Base-by-base conservation (phyloP, 2,888 invertebrate genomes). In the Ophioninae sp. region DNA sequence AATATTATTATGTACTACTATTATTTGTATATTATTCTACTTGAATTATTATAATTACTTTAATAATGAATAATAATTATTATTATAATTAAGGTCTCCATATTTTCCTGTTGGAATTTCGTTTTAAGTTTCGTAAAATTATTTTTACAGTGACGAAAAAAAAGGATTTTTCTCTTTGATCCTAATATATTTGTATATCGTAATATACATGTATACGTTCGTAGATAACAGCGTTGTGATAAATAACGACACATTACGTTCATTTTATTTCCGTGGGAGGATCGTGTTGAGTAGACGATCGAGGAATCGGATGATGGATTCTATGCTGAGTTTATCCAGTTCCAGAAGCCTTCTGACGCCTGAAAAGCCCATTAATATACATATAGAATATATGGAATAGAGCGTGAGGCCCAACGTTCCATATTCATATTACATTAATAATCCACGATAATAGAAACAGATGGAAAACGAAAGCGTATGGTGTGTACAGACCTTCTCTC, bases 381-480 rank as follows among this genome's bases (percentile, higher is more conserved):
- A 79, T 79, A 69, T 67, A 76, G 39, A 74, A 72, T 68, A n/a
- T 41, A 59, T 68, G 71, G 74, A 71, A 67, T 67, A 65, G 71
- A 72, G 56, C 72, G 68, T 59, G 79, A 76, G 76, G 73, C 73
- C 75, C 76, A 65, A 73, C 76, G 84, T 84, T 79, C 72, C 84
- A 82, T 84, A 84, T 84, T 84, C 84, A 84, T 84, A 79, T 84
- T 84, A 79, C 84, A 84, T 84, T 82, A 82, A 82, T 84, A 84
- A 84, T 79, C 79, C 76, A 79, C 81, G 79, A 77, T 84, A 84
- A 84, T 84, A 81, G 82, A 82, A 84, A 84, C 84, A 84, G 84
- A 84, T 84, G 84, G 84, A 84, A 84, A 84, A 82, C 64, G 84
- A 84, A 82, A 79, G 73, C 79, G 76, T 84, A 68, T 73, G 75